phyloP scores from a whole-genome alignment of 2,113 vertebrate species.

The Spea bombifrons region DNA sequence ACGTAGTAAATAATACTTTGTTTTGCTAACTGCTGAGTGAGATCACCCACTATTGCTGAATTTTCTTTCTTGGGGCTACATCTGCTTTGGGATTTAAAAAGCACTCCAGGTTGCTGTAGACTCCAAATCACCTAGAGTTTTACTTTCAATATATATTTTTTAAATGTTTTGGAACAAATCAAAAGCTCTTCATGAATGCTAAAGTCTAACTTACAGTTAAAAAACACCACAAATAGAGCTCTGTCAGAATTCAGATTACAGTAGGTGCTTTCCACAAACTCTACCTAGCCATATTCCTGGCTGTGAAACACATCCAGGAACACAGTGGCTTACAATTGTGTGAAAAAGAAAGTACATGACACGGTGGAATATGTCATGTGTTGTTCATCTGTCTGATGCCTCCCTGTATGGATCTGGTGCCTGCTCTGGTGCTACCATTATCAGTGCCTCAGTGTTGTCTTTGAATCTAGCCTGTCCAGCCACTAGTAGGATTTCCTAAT shows the following conservation, averaged over 20 bases:
- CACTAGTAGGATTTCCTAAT: no score
- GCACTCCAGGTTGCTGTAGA: not conserved
- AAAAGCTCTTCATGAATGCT: not conserved
- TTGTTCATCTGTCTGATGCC: no score
- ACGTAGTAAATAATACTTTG: conserved; percentile 20
- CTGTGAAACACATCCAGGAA: no score
- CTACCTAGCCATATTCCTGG: no score
- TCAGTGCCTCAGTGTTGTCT: no score
- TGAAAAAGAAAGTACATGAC: no score
- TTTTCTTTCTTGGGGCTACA: conserved; percentile 1
- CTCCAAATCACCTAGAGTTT: conserved; percentile 14
- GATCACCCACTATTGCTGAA: conserved; percentile 20
- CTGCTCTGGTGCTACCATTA: no score
- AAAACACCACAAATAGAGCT: not conserved
- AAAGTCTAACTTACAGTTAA: not conserved
- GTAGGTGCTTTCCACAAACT: no score
- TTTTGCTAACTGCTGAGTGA: conserved; percentile 14
- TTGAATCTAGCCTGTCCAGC: no score
- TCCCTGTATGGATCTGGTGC: no score
- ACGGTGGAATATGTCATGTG: no score
- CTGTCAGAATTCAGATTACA: not conserved
- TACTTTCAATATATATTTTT: conserved; percentile 3
- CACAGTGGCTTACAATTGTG: no score
- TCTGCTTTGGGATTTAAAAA: conserved; percentile 12
- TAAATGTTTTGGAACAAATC: conserved; percentile 5